Base-by-base conservation (phyloP, 2,113 vertebrate genomes). In the Hypomesus transpacificus region DNA sequence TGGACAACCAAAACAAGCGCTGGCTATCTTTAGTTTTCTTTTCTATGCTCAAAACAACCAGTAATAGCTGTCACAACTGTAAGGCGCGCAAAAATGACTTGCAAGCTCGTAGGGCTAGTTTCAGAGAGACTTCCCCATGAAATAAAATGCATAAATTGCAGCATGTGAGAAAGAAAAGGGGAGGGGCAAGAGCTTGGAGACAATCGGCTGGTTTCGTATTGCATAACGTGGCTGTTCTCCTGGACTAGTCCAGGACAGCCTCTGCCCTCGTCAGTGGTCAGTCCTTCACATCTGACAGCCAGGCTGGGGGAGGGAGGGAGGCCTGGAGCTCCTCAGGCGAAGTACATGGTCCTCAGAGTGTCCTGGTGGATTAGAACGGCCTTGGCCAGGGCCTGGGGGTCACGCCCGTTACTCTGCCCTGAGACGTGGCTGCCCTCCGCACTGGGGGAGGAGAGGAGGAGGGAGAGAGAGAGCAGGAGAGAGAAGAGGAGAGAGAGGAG, bases 121-220 rank as follows among this genome's bases (percentile, higher is more conserved):
- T 59, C 69, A 76, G 39, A 46, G 39, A 46, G 39, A 31, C 66
- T 69, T 70, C 75, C 13, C 53, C 4, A 57, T 34, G 68, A 59
- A 73, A 66, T 63, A 21, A 79, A 80, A 75, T 46, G 69, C 68
- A 79, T 13, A 46, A 46, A 46, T 46, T 46, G 39, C 39, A 46
- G 39, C 39, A 46, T 46, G 39, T 46, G 39, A 46, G 39, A 46
- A 7, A 46, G 39, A 79, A 61, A 61, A 66, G 71, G 73, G 64
- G 76, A 71, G 31, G 34, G 14, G 60, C 51, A 89, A 86, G 88
- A 87, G 80, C 80, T 87, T 75, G 66, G 73, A 91, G 93, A 92
- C 91, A 77, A 90, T 90, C 93, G 94, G 94, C 94, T 94, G 94
- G 92, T 93, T 95, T 94, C 89, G 90, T 92, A 93, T 96, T 96